Evolutionary conservation across 2,113 vertebrate genomes (phyloP), one percentile per base, ranked within the genome.

Genomic region (Scomber colias): DNA sequence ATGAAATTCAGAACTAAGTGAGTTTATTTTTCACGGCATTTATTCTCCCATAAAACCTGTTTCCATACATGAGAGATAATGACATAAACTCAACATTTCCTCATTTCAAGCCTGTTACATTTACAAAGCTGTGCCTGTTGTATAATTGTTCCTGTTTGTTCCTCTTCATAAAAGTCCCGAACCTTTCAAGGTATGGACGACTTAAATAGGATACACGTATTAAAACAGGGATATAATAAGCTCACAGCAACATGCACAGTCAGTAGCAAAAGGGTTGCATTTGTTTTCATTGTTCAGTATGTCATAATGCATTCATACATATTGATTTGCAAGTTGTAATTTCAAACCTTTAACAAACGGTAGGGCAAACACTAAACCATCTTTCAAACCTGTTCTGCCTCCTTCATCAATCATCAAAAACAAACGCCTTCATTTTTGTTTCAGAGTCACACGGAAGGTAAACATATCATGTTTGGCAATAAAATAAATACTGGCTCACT

Each of bases 401-500:
- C 6, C 35, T 9, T 40, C 35, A 40, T 40, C 35, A 40, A 40
- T 7, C 7, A 6, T 50, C 6, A 10, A 21, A 54, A 3, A 17
- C 13, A 59, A 75, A 21, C 19, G 19, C 30, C 30, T 50, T 71
- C 17, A 4, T 5, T 46, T 53, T n/a, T 4, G 14, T 46, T 44
- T 31, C 51, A 48, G 24, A 21, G 12, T 10, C 12, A 24, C 16
- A 44, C 24, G 21, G 17, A 46, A 55, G 15, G 19, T 48, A 45
- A 31, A 44, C 9, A 35, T 10, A 13, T 65, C 3, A 46, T 15
- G 17, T 3, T 24, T 11, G 45, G 49, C 35, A 45, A 11, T 0
- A 66, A 3, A 84, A 71, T 49, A 61, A 65, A 84, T 21, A 48
- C 30, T 19, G 40, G 60, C 51, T 24, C 1, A 3, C 17, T 15